Conservation (phyloP, 2,113 vertebrate genomes). For the Ptilonorhynchus violaceus region DNA sequence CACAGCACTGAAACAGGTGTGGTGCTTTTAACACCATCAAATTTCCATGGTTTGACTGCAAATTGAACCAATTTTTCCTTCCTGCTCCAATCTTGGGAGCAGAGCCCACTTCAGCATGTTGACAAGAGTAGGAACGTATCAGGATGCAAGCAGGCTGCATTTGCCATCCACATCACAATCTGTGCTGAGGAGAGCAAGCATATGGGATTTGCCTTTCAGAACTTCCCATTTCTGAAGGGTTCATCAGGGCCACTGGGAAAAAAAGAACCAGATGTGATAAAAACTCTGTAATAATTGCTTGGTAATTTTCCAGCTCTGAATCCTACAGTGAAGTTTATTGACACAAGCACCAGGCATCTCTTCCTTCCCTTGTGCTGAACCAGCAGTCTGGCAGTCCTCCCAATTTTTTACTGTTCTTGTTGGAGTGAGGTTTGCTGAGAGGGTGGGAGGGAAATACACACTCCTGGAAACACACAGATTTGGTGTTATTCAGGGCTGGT, state of each 20-base stretch:
- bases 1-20: constrained; percentile 12
- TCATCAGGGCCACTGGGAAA: constrained; percentile 7
- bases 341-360: constrained; percentile 28
- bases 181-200: constrained; percentile 11
- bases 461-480: not conserved
- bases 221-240: constrained; percentile 42
- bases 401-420: not conserved
- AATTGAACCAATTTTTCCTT: not conserved
- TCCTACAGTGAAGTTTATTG: constrained; percentile 37
- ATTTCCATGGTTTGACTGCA: not conserved
- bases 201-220: constrained; percentile 45
- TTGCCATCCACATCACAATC: constrained; percentile 2
- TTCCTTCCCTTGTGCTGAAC: constrained; percentile 48
- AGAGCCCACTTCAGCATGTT: not conserved
- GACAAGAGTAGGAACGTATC: constrained; percentile 43
- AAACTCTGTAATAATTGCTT: constrained; percentile 54
- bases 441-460: not conserved
- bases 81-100: not conserved
- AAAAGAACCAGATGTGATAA: constrained; percentile 57
- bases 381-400: constrained; percentile 26
- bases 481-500: not conserved
- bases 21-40: not conserved
- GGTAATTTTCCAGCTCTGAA: constrained; percentile 53
- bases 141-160: not conserved
- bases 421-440: not conserved